Base-by-base conservation (phyloP, 2,113 vertebrate species). In the Ellobius talpinus region DNA sequence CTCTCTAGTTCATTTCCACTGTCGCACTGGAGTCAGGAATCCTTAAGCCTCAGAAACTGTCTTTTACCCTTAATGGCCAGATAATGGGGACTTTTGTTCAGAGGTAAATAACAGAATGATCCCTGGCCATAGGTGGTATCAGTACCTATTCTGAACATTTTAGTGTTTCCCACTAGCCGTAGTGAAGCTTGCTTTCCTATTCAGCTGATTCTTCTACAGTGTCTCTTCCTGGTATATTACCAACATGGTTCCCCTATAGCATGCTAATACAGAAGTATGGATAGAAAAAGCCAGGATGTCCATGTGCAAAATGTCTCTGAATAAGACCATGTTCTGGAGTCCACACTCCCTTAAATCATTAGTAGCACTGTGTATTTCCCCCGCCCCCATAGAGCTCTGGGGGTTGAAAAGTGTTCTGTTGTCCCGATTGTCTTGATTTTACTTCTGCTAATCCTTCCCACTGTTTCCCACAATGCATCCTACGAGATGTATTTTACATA, bases 1-100 rank as follows among this genome's bases (percentile, higher is more conserved):
- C 45, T 88, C 52, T 36, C 61, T 42, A 87, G 39, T 55, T 93
- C 45, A 29, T 61, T 42, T 11, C 84, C 47, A 58, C n/a, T 63
- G 31, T 72, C 58, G 66, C 0, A 0, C 29, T 45, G 29, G 39
- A 68, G 76, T 90, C 72, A n/a, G 39, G 86, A 82, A 73, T 66
- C 50, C 72, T 23, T 36, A 82, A 29, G 29, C 84, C 42, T 36
- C 47, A 3, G 63, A 45, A 85, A 76, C n/a, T 66, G 73, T 39
- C 13, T 85, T 33, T 82, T 88, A 66, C 39, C 70, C 85, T 90
- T 92, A 39, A 21, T 65, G 58, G 21, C 29, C 92, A 3, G 45
- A 77, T 29, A 96, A 72, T 78, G 45, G n/a, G 55, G 91, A 82
- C 39, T 52, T 89, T 72, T 81, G 31, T 70, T 93, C 82, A 89